Base-by-base conservation (phyloP, 1,140 invertebrate genomes). In the Dendroctonus valens region DNA sequence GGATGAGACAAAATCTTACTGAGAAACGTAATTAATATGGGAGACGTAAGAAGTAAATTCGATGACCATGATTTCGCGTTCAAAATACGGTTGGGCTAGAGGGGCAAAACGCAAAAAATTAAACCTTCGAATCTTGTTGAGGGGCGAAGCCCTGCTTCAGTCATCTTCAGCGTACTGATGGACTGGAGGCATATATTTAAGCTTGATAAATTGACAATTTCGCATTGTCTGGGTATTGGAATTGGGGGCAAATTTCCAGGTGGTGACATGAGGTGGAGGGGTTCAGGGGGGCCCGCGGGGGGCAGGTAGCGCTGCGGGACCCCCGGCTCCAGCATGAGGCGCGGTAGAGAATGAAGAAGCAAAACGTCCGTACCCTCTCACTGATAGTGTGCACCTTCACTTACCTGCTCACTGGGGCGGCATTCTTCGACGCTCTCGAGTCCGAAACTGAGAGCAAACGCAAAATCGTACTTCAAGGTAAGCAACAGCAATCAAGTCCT, bases 361-460 rank as follows among this genome's bases (percentile, higher is more conserved):
- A 99, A 88, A 99, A 99, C 89, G 94, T 99, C 73, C 92, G 97
- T 77, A 99, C 97, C 75, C 84, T 99, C 77, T 97, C 96, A 54
- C 87, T 99, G 77, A 98, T 99, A 77, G 96, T 99, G 77, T 97
- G 94, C 81, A 99, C 97, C 70, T 97, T 99, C 83, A 99, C 97
- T 49, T 99, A 99, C 83, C 85, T 99, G 58, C 85, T 99, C 26
- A 89, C 99, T 41, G 97, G 97, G 63, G 97, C 97, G n/a, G 97
- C 97, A 26, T 94, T 99, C 61, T 99, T 99, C 83, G 97, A 99
- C 82, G 92, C 95, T 38, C 84, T 99, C 46, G 97, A 99, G 81
- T 97, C 94, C 39, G 91, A 94, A 73, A 94, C 92, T 52, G 97
- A 99, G 80, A 86, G 87, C 62, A 89, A 90, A 78, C 88, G 94